phyloP scores from a whole-genome alignment of 2,888 invertebrate species.

The Sminthurides aquaticus region DNA sequence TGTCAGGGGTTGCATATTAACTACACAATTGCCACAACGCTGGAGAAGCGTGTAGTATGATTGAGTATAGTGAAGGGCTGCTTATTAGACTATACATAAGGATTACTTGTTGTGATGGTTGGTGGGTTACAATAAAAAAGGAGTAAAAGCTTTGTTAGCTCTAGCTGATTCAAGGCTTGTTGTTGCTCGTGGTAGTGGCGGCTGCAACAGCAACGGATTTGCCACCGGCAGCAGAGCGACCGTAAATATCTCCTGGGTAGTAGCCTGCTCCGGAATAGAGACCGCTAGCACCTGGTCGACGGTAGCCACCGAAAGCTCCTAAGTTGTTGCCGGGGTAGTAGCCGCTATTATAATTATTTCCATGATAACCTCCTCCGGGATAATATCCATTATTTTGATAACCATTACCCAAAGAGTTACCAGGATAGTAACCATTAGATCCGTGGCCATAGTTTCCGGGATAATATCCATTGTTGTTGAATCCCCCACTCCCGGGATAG shows the following conservation, averaged over 20 bases:
- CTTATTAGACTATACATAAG: no score
- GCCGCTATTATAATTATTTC: not conserved
- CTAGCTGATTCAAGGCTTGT: no score
- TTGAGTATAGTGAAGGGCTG: no score
- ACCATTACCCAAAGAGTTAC: conserved; percentile 13
- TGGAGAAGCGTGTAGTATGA: no score
- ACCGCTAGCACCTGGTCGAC: conserved; percentile 12
- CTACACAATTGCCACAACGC: no score
- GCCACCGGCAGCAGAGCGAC: conserved; percentile 11
- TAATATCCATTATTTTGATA: conserved; percentile 16
- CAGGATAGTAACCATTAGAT: conserved; percentile 5
- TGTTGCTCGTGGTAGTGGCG: not conserved
- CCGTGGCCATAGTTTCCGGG: conserved; percentile 13
- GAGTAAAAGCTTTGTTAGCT: no score
- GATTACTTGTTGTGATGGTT: no score
- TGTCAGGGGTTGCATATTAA: no score
- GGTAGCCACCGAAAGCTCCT: conserved; percentile 16
- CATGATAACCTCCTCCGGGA: conserved; percentile 8
- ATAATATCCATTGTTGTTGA: conserved; percentile 8
- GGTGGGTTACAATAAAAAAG: no score
- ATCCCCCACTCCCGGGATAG: conserved; percentile 12
- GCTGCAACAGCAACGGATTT: not conserved
- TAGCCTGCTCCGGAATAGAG: conserved; percentile 10
- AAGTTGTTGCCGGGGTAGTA: conserved; percentile 7
- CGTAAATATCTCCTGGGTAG: conserved; percentile 13